phyloP scores from a whole-genome alignment of 2,113 vertebrate species.

The Eupsittula cactorum region DNA sequence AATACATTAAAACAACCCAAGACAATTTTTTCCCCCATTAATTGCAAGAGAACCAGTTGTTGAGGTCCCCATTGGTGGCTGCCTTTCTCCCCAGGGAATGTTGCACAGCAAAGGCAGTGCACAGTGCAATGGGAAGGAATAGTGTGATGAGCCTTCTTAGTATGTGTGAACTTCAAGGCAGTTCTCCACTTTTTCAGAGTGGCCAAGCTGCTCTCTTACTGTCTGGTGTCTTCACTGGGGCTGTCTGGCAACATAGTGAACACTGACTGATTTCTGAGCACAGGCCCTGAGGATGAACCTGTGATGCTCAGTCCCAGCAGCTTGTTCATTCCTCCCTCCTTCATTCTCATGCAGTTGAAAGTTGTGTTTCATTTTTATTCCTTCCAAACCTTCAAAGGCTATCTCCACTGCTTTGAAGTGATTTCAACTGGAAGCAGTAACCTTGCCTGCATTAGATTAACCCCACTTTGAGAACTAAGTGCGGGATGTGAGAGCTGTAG shows the following conservation, averaged over 20 bases:
- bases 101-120: background rate
- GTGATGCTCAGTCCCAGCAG: background rate
- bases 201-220: rapidly evolving
- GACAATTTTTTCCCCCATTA: background rate
- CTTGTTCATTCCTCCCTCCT: background rate
- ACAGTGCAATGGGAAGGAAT: background rate
- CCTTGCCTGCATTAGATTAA: rapidly evolving
- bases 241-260: rapidly evolving
- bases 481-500: background rate
- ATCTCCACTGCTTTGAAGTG: rapidly evolving
- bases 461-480: rapidly evolving
- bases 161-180: rapidly evolving
- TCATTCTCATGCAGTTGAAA: background rate
- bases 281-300: background rate
- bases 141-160: background rate
- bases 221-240: rapidly evolving
- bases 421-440: background rate
- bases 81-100: background rate
- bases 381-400: background rate
- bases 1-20: background rate
- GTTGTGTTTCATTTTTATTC: background rate
- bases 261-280: background rate
- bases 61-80: background rate
- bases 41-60: background rate
- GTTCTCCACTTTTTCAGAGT: rapidly evolving